Base-by-base conservation (phyloP, 2,888 invertebrate species). In the Fabriciana adippe region DNA sequence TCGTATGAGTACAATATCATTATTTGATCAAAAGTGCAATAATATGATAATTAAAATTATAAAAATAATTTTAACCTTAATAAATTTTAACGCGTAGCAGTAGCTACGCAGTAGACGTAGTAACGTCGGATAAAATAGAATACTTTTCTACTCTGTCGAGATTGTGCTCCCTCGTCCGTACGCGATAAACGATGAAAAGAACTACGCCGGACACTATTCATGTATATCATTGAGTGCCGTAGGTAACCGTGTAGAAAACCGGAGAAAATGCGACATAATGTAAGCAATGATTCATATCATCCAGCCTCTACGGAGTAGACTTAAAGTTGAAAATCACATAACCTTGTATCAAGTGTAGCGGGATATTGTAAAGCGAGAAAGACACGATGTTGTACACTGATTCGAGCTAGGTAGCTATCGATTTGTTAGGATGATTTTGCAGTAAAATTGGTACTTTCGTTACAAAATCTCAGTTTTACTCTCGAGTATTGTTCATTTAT, bases 111-210 rank as follows among this genome's bases (percentile, higher is more conserved):
- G n/a, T n/a, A n/a, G n/a, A n/a, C n/a, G n/a, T n/a, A n/a, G n/a
- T n/a, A n/a, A n/a, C n/a, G n/a, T 55, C 63, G 62, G 55, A 56
- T 65, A 61, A 65, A 67, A 70, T 62, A 64, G 65, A 68, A 84
- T 88, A 76, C 75, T 70, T 16, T 61, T 51, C 61, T 15, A 61
- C 50, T 59, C 26, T 70, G 75, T 75, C 65, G 69, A 81, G 79
- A 85, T 88, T 89, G 86, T 88, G 82, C 79, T 80, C 85, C 81
- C 80, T 81, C 84, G 81, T 73, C 82, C 81, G 76, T 83, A 77
- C 76, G 73, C 84, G 87, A 86, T 88, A 88, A 85, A 83, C 86
- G 81, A 77, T 89, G 88, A 89, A 90, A 86, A 85, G 86, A 85
- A 80, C 78, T 75, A 79, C 77, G 76, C 85, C 82, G 90, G 90